phyloP scores from a whole-genome alignment of 1,140 invertebrate genomes.

The Temnothorax curvispinosus region DNA sequence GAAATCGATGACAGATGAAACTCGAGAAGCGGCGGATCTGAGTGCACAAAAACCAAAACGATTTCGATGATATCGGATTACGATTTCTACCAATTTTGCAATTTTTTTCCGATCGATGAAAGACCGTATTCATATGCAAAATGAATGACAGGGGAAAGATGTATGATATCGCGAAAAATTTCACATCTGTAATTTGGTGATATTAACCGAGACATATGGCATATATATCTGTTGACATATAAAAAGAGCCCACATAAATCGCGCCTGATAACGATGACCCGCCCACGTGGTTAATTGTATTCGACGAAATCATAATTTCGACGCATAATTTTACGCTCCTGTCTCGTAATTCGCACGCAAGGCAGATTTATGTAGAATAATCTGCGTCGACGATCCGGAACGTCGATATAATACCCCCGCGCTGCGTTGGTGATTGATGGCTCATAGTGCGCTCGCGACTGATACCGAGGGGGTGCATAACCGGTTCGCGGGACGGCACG shows the following conservation, averaged over 20 bases:
- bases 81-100: background rate
- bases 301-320: slow-evolving; percentile 56
- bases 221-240: background rate
- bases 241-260: slow-evolving; percentile 33
- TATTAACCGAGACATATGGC: background rate
- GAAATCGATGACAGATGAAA: slow-evolving; percentile 57
- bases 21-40: slow-evolving; percentile 32
- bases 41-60: slow-evolving; percentile 14
- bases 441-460: background rate
- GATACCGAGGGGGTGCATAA: slow-evolving; percentile 33
- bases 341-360: slow-evolving; percentile 33
- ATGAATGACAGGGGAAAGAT: slow-evolving; percentile 9
- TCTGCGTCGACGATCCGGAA: slow-evolving; percentile 42
- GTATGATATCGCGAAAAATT: background rate
- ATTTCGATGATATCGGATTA: slow-evolving; percentile 40
- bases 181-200: background rate
- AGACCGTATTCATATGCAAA: background rate
- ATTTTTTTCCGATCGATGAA: slow-evolving; percentile 1
- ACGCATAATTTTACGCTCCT: slow-evolving; percentile 39
- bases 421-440: slow-evolving; percentile 31
- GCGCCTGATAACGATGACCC: slow-evolving; percentile 4
- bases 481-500: background rate
- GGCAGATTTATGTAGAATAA: slow-evolving; percentile 56
- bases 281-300: slow-evolving; percentile 23
- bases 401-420: slow-evolving; percentile 31